phyloP scores from a whole-genome alignment of 2,888 invertebrate genomes.

The Polylopha cassiicola region DNA sequence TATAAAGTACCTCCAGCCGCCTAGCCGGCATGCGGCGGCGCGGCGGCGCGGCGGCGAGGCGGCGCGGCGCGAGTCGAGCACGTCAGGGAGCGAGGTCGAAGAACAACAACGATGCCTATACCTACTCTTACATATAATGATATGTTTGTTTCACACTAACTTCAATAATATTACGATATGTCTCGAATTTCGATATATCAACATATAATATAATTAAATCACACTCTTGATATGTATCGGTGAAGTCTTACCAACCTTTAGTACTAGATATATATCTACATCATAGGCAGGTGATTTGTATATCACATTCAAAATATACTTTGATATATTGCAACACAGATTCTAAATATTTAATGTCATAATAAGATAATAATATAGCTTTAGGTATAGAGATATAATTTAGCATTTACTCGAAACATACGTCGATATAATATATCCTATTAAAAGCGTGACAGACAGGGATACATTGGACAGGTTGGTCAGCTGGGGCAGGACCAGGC shows the following conservation, averaged over 20 bases:
- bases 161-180: constrained; percentile 13
- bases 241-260: constrained; percentile 31
- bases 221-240: constrained; percentile 40
- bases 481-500: constrained; percentile 18
- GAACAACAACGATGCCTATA: constrained; percentile 70
- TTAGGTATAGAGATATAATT: constrained; percentile 12
- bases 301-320: constrained; percentile 23
- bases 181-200: constrained; percentile 16
- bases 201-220: constrained; percentile 16
- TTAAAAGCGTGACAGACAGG: constrained; percentile 4
- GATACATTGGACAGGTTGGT: constrained; percentile 22
- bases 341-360: constrained; percentile 17
- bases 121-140: constrained; percentile 53
- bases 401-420: constrained; percentile 17
- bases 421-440: background rate
- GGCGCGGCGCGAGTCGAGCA: too few relatives aligned
- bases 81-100: constrained; percentile 52
- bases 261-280: constrained; percentile 22
- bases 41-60: too few relatives aligned
- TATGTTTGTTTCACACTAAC: constrained; percentile 21
- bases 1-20: too few relatives aligned
- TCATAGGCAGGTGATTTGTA: constrained; percentile 21
- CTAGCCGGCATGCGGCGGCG: too few relatives aligned
- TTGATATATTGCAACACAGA: constrained; percentile 21
- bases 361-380: constrained; percentile 17